Conservation (phyloP, 2,113 vertebrate genomes). For the Crotalus viridis region DNA sequence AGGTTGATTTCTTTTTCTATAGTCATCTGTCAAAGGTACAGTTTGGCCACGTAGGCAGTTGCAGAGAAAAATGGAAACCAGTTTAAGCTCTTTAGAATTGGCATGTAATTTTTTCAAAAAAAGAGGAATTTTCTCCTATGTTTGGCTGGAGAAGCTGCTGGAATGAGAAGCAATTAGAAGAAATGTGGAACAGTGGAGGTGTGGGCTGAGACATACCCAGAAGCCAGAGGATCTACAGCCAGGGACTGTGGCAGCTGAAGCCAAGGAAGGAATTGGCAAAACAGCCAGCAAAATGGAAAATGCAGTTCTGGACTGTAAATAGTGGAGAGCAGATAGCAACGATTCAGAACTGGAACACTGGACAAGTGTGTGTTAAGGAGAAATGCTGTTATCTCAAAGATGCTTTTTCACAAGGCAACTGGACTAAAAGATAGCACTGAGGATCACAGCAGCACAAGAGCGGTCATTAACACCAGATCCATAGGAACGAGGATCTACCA, state of each 20-base stretch:
- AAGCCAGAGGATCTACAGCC: too few species aligned
- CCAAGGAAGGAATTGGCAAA: too few species aligned
- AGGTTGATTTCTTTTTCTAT: too few species aligned
- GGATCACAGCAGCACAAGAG: background rate
- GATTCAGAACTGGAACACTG: background rate
- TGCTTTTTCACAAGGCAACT: background rate
- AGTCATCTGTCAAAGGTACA: background rate
- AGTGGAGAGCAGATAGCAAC: background rate
- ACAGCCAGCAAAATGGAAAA: too few species aligned
- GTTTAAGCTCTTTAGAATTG: background rate
- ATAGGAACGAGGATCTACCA: background rate
- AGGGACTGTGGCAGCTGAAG: too few species aligned
- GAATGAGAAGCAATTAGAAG: background rate
- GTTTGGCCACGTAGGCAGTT: background rate
- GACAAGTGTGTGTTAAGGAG: background rate
- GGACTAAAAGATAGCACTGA: background rate
- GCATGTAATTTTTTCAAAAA: background rate
- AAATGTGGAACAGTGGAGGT: background rate
- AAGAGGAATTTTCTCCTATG: background rate
- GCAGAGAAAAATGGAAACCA: background rate
- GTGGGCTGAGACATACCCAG: background rate
- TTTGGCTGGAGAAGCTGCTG: background rate
- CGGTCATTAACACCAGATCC: background rate
- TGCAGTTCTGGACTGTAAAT: too few species aligned
- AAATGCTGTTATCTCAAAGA: background rate